phyloP scores from a whole-genome alignment of 1,140 invertebrate species.

The Drosophila ogumai region DNA sequence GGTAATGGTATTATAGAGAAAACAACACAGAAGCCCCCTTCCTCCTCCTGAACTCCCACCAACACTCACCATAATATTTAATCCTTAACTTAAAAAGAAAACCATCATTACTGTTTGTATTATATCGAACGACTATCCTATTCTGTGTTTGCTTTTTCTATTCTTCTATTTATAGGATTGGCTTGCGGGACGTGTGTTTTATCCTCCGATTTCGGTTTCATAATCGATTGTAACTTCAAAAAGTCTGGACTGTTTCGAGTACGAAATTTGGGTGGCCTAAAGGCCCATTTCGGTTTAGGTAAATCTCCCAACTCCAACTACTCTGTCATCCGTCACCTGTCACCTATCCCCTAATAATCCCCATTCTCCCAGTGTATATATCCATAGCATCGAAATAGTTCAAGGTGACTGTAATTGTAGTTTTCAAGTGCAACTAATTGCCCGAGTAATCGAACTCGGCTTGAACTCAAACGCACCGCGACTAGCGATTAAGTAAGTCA shows the following conservation, averaged over 20 bases:
- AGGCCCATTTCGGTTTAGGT: conserved; percentile 94
- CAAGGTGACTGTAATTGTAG: conserved; percentile 38
- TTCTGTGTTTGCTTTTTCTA: conserved; percentile 80
- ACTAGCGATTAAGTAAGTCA: conserved; percentile 69
- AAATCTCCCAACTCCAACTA: conserved; percentile 82
- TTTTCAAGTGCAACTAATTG: conserved; percentile 45
- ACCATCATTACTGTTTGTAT: conserved; percentile 53
- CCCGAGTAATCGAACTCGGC: conserved; percentile 31
- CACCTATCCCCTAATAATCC: conserved; percentile 2
- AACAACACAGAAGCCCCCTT: conserved; percentile 53
- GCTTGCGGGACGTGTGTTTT: conserved; percentile 91
- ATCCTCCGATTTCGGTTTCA: conserved; percentile 94
- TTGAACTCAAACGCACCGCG: conserved; percentile 32
- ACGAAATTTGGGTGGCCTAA: conserved; percentile 94
- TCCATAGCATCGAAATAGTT: conserved; percentile 19
- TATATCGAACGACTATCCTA: conserved; percentile 68
- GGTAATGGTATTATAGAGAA: conserved; percentile 46
- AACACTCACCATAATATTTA: conserved; percentile 5
- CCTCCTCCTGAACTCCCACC: not conserved
- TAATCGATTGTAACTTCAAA: conserved; percentile 95
- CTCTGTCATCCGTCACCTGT: conserved; percentile 4
- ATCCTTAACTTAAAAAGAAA: conserved; percentile 23
- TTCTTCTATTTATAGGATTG: conserved; percentile 86
- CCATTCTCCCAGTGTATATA: conserved; percentile 29
- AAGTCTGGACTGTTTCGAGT: conserved; percentile 95